phyloP scores from a whole-genome alignment of 2,888 invertebrate genomes.

The Palloptera scutellata region DNA sequence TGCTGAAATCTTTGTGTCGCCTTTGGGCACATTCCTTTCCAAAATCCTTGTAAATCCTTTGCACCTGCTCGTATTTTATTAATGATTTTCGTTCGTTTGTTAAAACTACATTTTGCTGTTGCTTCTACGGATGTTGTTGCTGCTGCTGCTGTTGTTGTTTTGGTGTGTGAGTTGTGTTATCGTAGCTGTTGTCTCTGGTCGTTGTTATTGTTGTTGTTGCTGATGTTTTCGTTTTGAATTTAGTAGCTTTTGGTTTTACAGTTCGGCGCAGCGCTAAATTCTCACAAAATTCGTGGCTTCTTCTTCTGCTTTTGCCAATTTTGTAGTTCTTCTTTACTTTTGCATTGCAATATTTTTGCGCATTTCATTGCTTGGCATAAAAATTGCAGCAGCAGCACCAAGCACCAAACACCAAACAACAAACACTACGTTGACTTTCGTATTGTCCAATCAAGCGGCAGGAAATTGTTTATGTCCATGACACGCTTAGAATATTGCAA shows the following conservation, averaged over 20 bases:
- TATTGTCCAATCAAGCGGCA: slow-evolving; percentile 30
- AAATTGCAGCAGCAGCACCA: slow-evolving; percentile 21
- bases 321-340: not conserved
- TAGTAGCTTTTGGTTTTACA: not conserved
- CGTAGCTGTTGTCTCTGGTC: not conserved
- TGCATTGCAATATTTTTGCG: slow-evolving; percentile 2
- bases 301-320: not conserved
- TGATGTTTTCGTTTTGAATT: not conserved
- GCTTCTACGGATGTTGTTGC: not conserved
- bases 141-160: not conserved
- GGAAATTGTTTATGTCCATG: slow-evolving; percentile 32
- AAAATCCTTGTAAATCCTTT: not conserved
- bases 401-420: not conserved
- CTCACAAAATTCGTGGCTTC: not conserved
- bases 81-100: slow-evolving; percentile 16
- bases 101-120: not conserved
- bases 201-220: not conserved
- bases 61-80: slow-evolving; percentile 24
- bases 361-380: slow-evolving; percentile 4
- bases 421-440: slow-evolving; percentile 3
- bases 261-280: not conserved
- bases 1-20: not conserved
- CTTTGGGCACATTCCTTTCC: not conserved
- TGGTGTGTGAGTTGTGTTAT: not conserved
- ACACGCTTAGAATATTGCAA: slow-evolving; percentile 23